Base-by-base conservation (phyloP, 1,140 invertebrate genomes). In the Zaprionus nigranus region DNA sequence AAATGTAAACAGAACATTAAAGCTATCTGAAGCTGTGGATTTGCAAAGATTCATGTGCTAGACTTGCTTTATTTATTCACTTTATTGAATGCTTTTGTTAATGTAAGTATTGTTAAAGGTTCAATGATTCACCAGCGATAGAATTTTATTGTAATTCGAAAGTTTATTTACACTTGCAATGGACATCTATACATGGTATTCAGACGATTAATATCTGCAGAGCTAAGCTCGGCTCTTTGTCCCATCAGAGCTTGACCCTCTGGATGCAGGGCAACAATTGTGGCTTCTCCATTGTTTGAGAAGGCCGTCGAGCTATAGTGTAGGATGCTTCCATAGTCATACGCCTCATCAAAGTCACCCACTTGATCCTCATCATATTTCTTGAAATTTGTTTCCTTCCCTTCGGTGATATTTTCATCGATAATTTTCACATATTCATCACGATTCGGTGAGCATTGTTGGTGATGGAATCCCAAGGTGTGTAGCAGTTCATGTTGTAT, bases 231-330 rank as follows among this genome's bases (percentile, higher is more conserved):
- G 5, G 90, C 70, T n/a, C 94, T 90, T 79, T 95, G 94, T 1
- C 95, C 95, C 76, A 95, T 94, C 49, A 53, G 3, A 0, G 2
- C 26, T n/a, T 77, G 63, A 9, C 68, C 64, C 30, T 82, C 77
- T 7, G 74, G 69, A 1, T 77, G 22, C 4, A 87, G 30, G 4
- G 96, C 93, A 7, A 95, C 92, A 63, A 97, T 96, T 0, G 96
- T 97, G 7, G 94, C 94, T 78, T 95, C 83, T 2, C 95, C 95
- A 91, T 97, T 97, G 34, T 90, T 94, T 0, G 96, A 96, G 92
- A 97, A 98, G 1, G 96, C 96, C 49, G 93, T 94, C 1, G 94
- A 90, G 58, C 94, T 94, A 71, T 96, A 96, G 79, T 96, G 96
- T 94, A 96, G 95, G n/a, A 96, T 93, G 75, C 95, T 95, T 0